Evolutionary conservation across 2,797 vertebrate species (phyloP), one percentile per base, ranked within the genome.

Genomic region (Hypotaenidia okinawae): DNA sequence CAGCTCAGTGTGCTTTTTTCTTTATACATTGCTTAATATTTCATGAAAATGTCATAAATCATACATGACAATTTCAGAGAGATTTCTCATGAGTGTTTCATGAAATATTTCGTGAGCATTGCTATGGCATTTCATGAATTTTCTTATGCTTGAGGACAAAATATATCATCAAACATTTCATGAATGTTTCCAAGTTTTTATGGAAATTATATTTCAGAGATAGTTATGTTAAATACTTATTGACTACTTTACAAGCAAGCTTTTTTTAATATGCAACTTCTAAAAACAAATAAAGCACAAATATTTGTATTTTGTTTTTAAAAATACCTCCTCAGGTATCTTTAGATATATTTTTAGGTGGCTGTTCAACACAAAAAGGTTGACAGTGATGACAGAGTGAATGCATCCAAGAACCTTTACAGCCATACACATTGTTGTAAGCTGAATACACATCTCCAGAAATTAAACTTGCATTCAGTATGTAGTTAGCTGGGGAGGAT

Each of bases 41-140:
- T 93, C 16, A 87, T 89, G 18, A 57, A 70, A 82, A 87, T 73
- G 35, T 33, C 11, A 78, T 89, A 89, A 93, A 93, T 90, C 59
- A 80, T 90, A 43, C 19, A 89, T 70, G 17, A 81, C 9, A n/a
- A 37, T 92, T 90, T 94, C 84, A 70, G 67, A 84, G 28, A 90
- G 13, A 82, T 87, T 92, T 82, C 51, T 82, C 43, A 66, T 76
- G 41, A 89, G 70, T 41, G 16, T 79, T 84, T 92, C 63, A 69
- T 72, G 51, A 89, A 87, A 84, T 87, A 86, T 57, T 87, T 91
- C 85, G 57, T n/a, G 70, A 94, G 17, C 17, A 88, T 80, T 86
- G n/a, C 37, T 76, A 55, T 76, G 77, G 85, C 39, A 89, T 87
- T 93, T 82, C 67, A 82, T 78, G 37, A 90, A 54, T 54, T 84